Evolutionary conservation across 2,797 vertebrate species (phyloP), one percentile per base, ranked within the genome.

Genomic region (Poeciliopsis presidionis): DNA sequence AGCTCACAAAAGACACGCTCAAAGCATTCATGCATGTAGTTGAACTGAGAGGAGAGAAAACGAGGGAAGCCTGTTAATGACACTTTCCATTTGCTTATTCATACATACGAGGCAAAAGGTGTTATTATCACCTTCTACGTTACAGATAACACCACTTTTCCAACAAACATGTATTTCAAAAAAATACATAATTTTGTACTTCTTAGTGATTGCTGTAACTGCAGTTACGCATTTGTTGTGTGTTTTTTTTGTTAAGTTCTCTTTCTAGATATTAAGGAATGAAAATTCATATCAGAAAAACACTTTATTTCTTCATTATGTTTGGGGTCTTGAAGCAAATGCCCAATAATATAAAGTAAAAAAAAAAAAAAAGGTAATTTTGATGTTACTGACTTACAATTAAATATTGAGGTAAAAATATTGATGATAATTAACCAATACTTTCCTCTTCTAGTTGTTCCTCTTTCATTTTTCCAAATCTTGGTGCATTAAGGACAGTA

Each of bases 11-110:
- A 99, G 79, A 99, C 96, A 28, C 98, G 95, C 91, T 99, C 98
- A 11, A 99, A 99, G 94, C 98, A 99, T 90, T 99, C 98, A 20
- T 99, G 98, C 98, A 99, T 99, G 94, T 99, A 99, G 96, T 98
- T 99, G 89, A 98, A 99, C 98, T 99, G 94, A 43, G 94, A 46
- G 63, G 39, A 30, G 53, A 57, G 47, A 67, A 77, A 77, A 75
- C 59, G 76, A 65, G 57, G 72, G 2, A 81, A 53, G 84, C 76
- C 13, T 30, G 67, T 80, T 76, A 75, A 73, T 43, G 57, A 77
- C 72, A 49, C 25, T 51, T 71, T 71, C 25, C 41, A 71, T 46
- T 71, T 71, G 41, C 41, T 18, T 46, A n/a, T 28, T 45, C 14
- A 14, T 16, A 28, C 22, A 45, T 69, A 45, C 0, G 5, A 41